Base-by-base conservation (phyloP, 2,797 vertebrate genomes). In the Pseudomugil gertrudae region DNA sequence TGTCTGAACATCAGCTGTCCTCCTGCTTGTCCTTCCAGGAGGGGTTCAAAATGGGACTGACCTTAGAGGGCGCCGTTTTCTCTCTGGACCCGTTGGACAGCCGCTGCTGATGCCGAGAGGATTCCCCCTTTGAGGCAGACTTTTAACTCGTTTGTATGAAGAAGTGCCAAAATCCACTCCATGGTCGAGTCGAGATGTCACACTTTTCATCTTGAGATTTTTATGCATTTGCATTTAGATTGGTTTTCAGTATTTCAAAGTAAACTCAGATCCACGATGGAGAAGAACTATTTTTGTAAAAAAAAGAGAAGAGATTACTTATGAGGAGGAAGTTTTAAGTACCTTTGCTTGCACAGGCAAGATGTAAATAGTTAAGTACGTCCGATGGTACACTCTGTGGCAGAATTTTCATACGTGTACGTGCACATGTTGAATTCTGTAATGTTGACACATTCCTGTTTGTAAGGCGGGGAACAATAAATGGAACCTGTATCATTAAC, bases 1-100 rank as follows among this genome's bases (percentile, higher is more conserved):
- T 36, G 55, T 1, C 43, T 27, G 36, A 43, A 6, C 21, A 17
- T 73, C 63, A 33, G 48, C 50, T 72, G 47, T 73, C 54, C 9
- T 72, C 32, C 74, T 74, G 70, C 43, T 86, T 95, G 64, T 87
- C 71, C 38, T 95, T 95, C 33, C 92, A 99, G 98, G 97, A 99
- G 97, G 97, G 98, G 97, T 99, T 99, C 98, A 99, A 98, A 98
- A 98, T 99, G 98, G 98, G 98, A 99, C 94, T 99, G 86, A 99
- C 97, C 84, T 90, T 99, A 67, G 98, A 99, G 96, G 97, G 96
- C 89, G 95, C 98, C n/a, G 95, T 98, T 45, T 99, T 99, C 94
- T 95, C 96, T 84, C 94, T 97, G 70, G 97, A 99, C 85, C 97
- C 96, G 6, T 87, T 98, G 66, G 97, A 98, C 83, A 95, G 96